Evolutionary conservation across 2,113 vertebrate species (phyloP), one percentile per base, ranked within the genome.

Genomic region (Vanacampus margaritifer): DNA sequence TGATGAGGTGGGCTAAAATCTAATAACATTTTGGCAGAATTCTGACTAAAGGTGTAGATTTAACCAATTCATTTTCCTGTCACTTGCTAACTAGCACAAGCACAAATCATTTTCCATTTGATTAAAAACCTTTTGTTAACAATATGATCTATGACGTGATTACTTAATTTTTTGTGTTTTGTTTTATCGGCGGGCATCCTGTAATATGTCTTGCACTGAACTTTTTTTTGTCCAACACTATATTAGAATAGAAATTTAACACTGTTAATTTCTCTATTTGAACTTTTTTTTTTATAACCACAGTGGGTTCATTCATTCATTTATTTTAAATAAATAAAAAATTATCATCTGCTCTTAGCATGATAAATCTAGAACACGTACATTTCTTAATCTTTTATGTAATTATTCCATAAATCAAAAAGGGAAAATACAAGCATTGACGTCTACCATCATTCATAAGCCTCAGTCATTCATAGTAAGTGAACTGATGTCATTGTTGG

Each of bases 391-490:
- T 17, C 0, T 16, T 56, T 28, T 54, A 54, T 23, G 11, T 12
- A 24, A 53, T 5, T 12, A 53, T 53, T 53, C n/a, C 51, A 24
- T 53, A 24, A 53, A 13, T 24, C 51, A 24, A 53, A 53, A 12
- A 53, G 12, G 23, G 51, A 26, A 14, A 71, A 28, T 9, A 13
- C 43, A n/a, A 54, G 45, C 35, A 65, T 45, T 36, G 1, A 56
- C 54, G 24, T 35, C 19, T 28, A 12, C 10, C 24, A 58, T 73
- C 32, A 66, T 65, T 62, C 54, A 35, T 58, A 35, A 35, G 56
- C 56, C 35, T 35, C 12, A 32, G 32, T 21, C 32, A 59, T 57
- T 32, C 57, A 28, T 21, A 36, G 35, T 59, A 21, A 59, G 9
- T 63, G 48, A 26, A 28, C 7, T 10, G 63, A 57, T 72, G 36